Base-by-base conservation (phyloP, 1,140 invertebrate genomes). In the Aporrectodea caliginosa region DNA sequence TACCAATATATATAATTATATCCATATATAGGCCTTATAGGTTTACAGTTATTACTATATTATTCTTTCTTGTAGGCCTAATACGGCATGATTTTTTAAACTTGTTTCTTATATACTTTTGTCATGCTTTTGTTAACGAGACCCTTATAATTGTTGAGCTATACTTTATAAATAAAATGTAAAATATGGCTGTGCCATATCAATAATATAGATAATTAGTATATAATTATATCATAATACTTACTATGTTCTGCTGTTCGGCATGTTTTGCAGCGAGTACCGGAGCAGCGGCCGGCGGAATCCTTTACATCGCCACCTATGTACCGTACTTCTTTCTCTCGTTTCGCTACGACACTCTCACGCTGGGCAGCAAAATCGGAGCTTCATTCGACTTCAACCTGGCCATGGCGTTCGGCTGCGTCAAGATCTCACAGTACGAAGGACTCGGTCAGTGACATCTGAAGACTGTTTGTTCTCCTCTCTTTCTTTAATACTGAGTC, bases 251-350 rank as follows among this genome's bases (percentile, higher is more conserved):
- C 43, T 22, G 43, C 43, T 58, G 43, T 12, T 58, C n/a, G n/a
- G n/a, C n/a, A 68, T 72, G 2, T 12, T 43, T 14, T 69, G 27
- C 33, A 79, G 80, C 82, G 1, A 81, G 79, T 34, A 76, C 73
- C 35, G 82, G 74, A 34, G 82, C 82, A 1, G 77, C 81, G 29
- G 78, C 75, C 6, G 68, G 71, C n/a, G 80, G 78, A 32, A 73
- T 81, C 16, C 30, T 82, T 69, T 82, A 79, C 75, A 74, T 82
- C 14, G 35, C 80, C 35, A 76, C 78, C 1, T 82, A 81, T 32
- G 69, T 81, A 30, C 80, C 81, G 16, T 81, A 82, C 43, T 79
- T 91, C 70, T 90, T 93, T 76, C 86, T 93, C 30, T 85, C 90
- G 30, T 84, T 86, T 0, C 90, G 90, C 73, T 93, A 93, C 35